Evolutionary conservation across 2,888 invertebrate genomes (phyloP), one percentile per base, ranked within the genome.

Genomic region (Malacosoma neustria): DNA sequence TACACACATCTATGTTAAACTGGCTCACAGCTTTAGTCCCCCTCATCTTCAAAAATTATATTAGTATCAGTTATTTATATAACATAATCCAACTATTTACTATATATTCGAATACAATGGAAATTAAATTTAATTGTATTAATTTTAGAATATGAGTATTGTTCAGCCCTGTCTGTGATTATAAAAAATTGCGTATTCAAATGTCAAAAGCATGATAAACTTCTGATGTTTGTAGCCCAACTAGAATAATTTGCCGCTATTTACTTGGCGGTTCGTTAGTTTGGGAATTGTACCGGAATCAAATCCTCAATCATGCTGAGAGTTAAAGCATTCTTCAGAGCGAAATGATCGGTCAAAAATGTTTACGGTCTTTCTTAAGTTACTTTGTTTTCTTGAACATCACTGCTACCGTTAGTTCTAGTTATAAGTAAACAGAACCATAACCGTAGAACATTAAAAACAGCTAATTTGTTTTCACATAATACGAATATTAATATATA

Each of bases 221-320:
- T 64, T 59, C 50, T 59, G 53, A 59, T 68, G 70, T 79, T 79
- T 79, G 74, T 65, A 74, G 46, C 64, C 6, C 22, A 22, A 22
- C 3, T 9, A 22, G 22, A 22, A 22, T 22, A 72, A 82, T 81
- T 84, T 80, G 48, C 60, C 57, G 66, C 63, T 54, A 57, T 62
- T 62, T 56, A 60, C 55, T 58, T 49, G 48, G 61, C 54, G 76
- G 73, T 62, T 85, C 71, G 84, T 84, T 85, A 81, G 70, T 64
- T 65, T 61, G 71, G 50, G 73, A 82, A 84, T 64, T 82, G 81
- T 82, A 75, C 81, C 84, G 81, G 80, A 84, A 79, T 76, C 61
- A 61, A 71, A 72, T 61, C 54, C 52, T 56, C 69, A 66, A 72
- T 74, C 64, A 66, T 64, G 52, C 59, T 65, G 51, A 61, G 61